Evolutionary conservation across 2,113 vertebrate genomes (phyloP).

Genomic region (Girardinichthys multiradiatus): DNA sequence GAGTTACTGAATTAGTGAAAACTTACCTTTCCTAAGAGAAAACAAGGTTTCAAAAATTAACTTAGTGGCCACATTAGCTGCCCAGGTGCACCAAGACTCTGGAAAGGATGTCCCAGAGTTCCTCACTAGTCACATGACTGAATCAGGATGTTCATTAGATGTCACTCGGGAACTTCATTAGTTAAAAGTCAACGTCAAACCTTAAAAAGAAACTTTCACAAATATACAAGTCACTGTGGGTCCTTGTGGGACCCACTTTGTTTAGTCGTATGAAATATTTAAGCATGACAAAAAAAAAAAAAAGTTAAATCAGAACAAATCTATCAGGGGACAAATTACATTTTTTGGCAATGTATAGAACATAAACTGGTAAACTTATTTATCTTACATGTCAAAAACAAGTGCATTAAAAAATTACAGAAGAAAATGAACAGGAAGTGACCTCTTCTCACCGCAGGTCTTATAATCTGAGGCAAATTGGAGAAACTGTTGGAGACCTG

Average conservation of each 20-base stretch:
- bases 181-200: background rate
- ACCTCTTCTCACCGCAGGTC: too few relatives aligned
- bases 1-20: background rate
- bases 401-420: too few relatives aligned
- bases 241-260: background rate
- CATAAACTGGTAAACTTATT: too few relatives aligned
- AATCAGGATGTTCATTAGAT: background rate
- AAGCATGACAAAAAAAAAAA: too few relatives aligned
- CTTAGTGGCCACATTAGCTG: background rate
- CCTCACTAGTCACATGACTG: background rate
- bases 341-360: too few relatives aligned
- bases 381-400: too few relatives aligned
- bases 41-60: background rate
- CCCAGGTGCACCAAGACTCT: background rate
- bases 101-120: background rate
- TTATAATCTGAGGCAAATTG: too few relatives aligned
- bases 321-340: too few relatives aligned
- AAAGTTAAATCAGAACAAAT: too few relatives aligned
- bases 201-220: background rate
- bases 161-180: background rate
- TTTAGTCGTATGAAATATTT: too few relatives aligned
- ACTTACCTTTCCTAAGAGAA: background rate
- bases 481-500: too few relatives aligned
- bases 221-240: background rate
- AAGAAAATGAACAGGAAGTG: too few relatives aligned